Evolutionary conservation across 2,888 invertebrate species (phyloP), one percentile per base, ranked within the genome.

Genomic region (Drosophila nigricruria): DNA sequence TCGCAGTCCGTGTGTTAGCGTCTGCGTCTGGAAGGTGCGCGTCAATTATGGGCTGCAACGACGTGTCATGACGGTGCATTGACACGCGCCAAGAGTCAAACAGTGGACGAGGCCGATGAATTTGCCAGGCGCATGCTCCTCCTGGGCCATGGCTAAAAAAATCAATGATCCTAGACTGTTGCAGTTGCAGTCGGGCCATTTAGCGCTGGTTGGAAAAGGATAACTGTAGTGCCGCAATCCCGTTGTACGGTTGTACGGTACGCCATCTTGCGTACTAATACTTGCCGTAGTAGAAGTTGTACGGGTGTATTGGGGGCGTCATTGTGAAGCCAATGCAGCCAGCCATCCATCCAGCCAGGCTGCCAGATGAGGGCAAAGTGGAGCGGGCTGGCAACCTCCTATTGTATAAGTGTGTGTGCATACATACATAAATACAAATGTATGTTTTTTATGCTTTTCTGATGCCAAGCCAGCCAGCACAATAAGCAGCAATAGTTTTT

Each of bases 241-340:
- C 52, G 52, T 59, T 59, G 36, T 34, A 36, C 70, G 53, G 80
- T 88, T 85, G 72, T 83, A 86, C 86, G 82, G 76, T 88, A 89
- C 81, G 79, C 82, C 79, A 81, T 79, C 45, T 82, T 85, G 88
- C 90, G 88, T 86, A 89, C 76, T 82, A 85, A 81, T 72, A 64
- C 75, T 73, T 76, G 66, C 65, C 73, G 86, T 88, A 88, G 88
- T 88, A 85, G 79, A 70, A 87, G 82, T 84, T 79, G 81, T 82
- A 84, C 70, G 79, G 49, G 10, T 61, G 53, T 54, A 64, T 52
- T 47, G 57, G 64, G 70, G 42, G 43, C 56, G 50, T 58, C 80
- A 80, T 73, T 77, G 53, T 72, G 68, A 58, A 42, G 57, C 70
- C 42, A 52, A 14, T 58, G 61, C 57, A 56, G 16, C 34, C 64